Percentiles rank a stretch among this genome's conserved stretches.
Evolutionary conservation across 2,113 vertebrate genomes (phyloP).

Genomic region (Sinosuthora webbiana): DNA sequence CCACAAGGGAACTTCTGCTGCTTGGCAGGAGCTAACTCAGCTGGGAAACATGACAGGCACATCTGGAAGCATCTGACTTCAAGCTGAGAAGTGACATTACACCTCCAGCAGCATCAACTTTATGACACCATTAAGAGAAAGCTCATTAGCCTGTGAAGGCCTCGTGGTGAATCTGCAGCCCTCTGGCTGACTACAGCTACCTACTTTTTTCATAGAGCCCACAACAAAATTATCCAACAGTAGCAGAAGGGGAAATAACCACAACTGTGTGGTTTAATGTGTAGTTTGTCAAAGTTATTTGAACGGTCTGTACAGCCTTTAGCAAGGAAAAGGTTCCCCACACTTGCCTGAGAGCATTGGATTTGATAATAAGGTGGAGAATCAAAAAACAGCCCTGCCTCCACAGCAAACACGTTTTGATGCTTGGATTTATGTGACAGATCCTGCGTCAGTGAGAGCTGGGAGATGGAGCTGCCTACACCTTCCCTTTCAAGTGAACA

Average conservation of each 20-base stretch:
- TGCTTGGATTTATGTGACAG: neutral
- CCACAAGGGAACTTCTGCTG: neutral
- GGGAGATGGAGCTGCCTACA: conserved; percentile 22
- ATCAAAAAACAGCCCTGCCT: conserved; percentile 29
- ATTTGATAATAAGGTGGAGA: neutral
- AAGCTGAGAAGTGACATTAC: neutral
- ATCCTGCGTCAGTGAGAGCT: neutral
- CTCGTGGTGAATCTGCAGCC: neutral
- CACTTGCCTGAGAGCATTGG: neutral
- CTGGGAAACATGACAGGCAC: neutral
- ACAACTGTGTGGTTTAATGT: neutral
- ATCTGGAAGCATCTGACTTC: neutral
- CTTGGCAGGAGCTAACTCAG: neutral
- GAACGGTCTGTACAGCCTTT: neutral
- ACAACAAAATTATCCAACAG: conserved; percentile 2
- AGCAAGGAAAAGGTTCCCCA: conserved; percentile 15
- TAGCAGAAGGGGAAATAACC: neutral
- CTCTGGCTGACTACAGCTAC: neutral
- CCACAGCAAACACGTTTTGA: neutral
- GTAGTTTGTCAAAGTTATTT: neutral
- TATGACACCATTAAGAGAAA: conserved; percentile 8
- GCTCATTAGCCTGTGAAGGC: conserved; percentile 4
- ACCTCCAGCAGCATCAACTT: conserved; percentile 1
- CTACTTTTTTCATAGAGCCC: conserved; percentile 16
- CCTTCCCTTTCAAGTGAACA: neutral